Percentiles rank a stretch among this genome's conserved stretches.
These are phyloP conservation scores for Halyomorpha halys DNA, from an alignment of 1,140 invertebrate species.

Conservation along the genomic window DNA sequence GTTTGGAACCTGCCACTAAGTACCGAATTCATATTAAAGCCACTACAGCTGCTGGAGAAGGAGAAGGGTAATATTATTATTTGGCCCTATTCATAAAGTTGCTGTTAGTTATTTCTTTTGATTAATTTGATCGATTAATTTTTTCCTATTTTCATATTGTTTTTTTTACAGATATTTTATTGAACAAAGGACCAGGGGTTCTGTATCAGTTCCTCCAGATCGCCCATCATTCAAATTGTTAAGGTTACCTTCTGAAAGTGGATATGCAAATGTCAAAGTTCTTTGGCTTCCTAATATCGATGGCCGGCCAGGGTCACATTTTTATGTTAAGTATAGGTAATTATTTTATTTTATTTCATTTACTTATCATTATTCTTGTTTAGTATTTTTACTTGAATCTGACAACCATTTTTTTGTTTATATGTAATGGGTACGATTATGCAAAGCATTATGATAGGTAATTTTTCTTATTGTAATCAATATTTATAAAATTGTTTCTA, in stretches of 20 bases:
- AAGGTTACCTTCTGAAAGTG: constrained; percentile 57
- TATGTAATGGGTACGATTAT: too few relatives aligned
- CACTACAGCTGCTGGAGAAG: constrained; percentile 71
- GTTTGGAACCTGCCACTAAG: constrained; percentile 71
- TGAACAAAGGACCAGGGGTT: constrained; percentile 56
- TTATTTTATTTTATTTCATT: too few relatives aligned
- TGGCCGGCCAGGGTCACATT: constrained; percentile 70
- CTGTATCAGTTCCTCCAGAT: constrained; percentile 53
- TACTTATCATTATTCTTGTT: too few relatives aligned
- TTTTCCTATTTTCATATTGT: neutral
- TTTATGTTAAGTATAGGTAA: constrained; percentile 74
- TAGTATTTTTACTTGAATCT: neutral
- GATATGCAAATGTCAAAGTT: constrained; percentile 62
- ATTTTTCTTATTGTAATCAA: too few relatives aligned
- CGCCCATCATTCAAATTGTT: constrained; percentile 64
- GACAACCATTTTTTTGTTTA: neutral
- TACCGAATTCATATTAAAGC: constrained; percentile 79
- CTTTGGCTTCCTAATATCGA: constrained; percentile 67
- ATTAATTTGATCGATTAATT: neutral
- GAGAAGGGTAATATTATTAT: constrained; percentile 48
- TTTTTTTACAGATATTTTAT: constrained; percentile 54
- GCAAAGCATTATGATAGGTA: too few relatives aligned
- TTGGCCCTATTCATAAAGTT: neutral
- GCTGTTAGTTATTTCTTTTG: neutral
- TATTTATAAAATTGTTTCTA: too few relatives aligned